These are phyloP conservation scores for Anas georgica DNA, from an alignment of 2,797 vertebrate species.

Conservation along the genomic window DNA sequence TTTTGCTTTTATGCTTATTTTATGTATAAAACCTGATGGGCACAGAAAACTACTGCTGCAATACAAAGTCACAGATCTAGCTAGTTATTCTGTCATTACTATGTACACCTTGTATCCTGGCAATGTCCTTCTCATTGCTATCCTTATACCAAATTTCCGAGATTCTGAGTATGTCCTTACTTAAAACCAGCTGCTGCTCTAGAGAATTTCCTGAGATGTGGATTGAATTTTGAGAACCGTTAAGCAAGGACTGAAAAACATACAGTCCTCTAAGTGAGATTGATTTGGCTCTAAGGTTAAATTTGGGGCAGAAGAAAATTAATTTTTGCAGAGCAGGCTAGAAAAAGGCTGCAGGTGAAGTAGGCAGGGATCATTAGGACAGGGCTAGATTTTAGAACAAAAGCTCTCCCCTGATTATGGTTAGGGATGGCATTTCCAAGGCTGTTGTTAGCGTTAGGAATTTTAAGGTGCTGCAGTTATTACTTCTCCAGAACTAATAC, in stretches of 20 bases:
- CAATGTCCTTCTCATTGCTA: neutral
- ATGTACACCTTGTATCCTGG: neutral
- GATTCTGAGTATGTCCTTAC: neutral
- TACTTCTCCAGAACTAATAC: neutral
- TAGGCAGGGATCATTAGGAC: neutral
- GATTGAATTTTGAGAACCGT: neutral
- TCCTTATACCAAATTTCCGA: neutral
- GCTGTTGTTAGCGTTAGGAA: neutral
- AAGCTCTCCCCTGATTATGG: neutral
- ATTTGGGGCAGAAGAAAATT: neutral
- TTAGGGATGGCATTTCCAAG: neutral
- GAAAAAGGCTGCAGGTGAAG: neutral
- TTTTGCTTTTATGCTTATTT: neutral
- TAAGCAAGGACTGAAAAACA: neutral
- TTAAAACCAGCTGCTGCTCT: neutral
- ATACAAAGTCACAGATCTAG: neutral
- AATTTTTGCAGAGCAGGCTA: neutral
- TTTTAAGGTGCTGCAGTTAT: neutral
- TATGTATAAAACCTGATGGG: neutral
- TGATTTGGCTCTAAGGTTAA: neutral
- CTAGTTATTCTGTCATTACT: neutral
- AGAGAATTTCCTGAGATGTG: neutral
- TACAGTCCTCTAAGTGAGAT: neutral
- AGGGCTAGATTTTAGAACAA: neutral
- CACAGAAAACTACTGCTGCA: neutral